phyloP scores from a whole-genome alignment of 2,113 vertebrate species.

The Chloropsis cyanopogon region DNA sequence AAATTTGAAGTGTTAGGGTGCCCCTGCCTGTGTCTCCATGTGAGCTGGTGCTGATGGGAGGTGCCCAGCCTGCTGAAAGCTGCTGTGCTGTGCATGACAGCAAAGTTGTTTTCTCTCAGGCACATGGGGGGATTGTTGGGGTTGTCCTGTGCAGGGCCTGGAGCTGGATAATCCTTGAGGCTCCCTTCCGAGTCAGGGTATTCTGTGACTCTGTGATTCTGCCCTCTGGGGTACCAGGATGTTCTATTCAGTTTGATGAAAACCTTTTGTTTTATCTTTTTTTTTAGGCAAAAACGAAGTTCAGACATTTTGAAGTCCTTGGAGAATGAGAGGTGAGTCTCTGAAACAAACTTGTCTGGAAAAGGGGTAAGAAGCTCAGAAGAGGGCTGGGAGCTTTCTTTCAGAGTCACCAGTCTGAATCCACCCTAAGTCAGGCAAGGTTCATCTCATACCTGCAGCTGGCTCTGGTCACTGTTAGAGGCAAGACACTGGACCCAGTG shows the following conservation, averaged over 20 bases:
- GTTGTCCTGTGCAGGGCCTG: neutral
- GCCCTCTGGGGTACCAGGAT: neutral
- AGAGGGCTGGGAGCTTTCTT: neutral
- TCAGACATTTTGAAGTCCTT: constrained; percentile 87
- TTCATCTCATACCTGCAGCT: neutral
- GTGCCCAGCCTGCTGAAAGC: neutral
- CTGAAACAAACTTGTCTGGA: neutral
- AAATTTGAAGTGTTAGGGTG: neutral
- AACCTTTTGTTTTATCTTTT: neutral
- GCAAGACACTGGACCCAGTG: neutral
- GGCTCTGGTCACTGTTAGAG: neutral
- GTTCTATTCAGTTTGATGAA: neutral
- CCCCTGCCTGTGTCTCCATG: neutral
- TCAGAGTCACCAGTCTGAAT: neutral
- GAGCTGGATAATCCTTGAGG: neutral
- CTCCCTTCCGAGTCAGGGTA: neutral
- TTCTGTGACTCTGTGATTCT: neutral
- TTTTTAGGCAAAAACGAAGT: constrained; percentile 84
- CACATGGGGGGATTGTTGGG: neutral
- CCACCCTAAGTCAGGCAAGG: neutral
- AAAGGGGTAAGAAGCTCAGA: neutral
- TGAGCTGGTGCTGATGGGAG: neutral
- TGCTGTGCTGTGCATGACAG: neutral
- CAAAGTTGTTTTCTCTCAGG: neutral
- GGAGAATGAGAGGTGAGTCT: constrained; percentile 89